Percentiles rank a stretch among this genome's conserved stretches.
These are phyloP conservation scores for Callinectes sapidus DNA, from an alignment of 2,888 invertebrate genomes.

Conservation along the genomic window DNA sequence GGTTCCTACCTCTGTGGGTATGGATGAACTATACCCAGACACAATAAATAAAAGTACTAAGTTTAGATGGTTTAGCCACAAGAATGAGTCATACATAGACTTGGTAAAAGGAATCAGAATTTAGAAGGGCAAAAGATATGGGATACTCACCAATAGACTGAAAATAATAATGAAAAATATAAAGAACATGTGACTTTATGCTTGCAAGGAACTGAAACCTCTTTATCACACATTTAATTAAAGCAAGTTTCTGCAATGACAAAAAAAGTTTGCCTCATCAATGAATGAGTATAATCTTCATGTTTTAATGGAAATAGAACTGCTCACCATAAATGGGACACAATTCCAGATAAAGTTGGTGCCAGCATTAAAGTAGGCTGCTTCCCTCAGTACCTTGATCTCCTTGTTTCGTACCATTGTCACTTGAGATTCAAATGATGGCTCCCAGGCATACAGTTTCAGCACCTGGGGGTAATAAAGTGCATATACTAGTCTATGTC, in stretches of 20 bases:
- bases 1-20: no score
- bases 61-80: neutral
- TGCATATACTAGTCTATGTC: neutral
- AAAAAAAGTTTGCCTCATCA: neutral
- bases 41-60: no score
- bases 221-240: neutral
- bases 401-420: conserved; percentile 91
- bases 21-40: no score
- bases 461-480: conserved; percentile 80
- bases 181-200: neutral
- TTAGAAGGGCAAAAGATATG: neutral
- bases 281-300: neutral
- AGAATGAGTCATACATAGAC: neutral
- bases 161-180: neutral
- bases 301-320: neutral
- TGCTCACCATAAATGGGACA: conserved; percentile 93
- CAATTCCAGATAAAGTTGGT: conserved; percentile 96
- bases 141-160: neutral
- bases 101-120: neutral
- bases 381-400: conserved; percentile 88
- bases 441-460: conserved; percentile 96
- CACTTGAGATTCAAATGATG: conserved; percentile 92
- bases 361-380: conserved; percentile 91
- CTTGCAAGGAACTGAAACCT: neutral
- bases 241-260: neutral